These are phyloP conservation scores for Linepithema humile DNA, from an alignment of 1,140 invertebrate genomes.

Conservation along the genomic window DNA sequence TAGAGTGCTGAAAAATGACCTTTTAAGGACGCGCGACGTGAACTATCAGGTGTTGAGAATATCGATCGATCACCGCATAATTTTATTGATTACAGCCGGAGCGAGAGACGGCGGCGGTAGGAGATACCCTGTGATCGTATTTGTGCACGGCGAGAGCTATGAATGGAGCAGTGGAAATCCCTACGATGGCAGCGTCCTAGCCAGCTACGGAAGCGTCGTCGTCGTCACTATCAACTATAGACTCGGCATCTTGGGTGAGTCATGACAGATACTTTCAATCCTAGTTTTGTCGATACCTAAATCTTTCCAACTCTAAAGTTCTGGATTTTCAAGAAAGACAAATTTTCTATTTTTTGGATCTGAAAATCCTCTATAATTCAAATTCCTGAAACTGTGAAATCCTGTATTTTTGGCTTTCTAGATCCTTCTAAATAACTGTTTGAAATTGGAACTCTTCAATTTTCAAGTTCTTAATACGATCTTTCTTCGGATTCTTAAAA, in stretches of 20 bases:
- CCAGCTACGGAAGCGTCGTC: slow-evolving; percentile 96
- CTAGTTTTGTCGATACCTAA: not conserved
- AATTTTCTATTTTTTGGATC: slow-evolving; percentile 4
- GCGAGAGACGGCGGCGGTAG: slow-evolving; percentile 86
- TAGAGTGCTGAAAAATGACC: slow-evolving; percentile 67
- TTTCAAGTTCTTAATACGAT: not conserved
- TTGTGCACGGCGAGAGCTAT: slow-evolving; percentile 98
- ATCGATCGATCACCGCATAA: slow-evolving; percentile 73
- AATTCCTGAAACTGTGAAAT: no score
- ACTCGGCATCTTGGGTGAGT: slow-evolving; percentile 97
- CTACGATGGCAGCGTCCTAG: slow-evolving; percentile 96
- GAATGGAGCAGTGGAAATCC: slow-evolving; percentile 98
- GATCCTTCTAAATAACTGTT: not conserved
- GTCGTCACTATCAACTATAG: slow-evolving; percentile 99
- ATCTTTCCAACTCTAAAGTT: not conserved
- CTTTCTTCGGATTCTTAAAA: not conserved
- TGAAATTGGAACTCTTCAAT: not conserved
- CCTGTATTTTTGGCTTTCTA: no score
- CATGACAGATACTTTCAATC: slow-evolving; percentile 20
- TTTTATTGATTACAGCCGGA: slow-evolving; percentile 87
- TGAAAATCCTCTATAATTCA: not conserved
- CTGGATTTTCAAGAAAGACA: slow-evolving; percentile 7
- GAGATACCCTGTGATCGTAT: slow-evolving; percentile 95
- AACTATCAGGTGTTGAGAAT: slow-evolving; percentile 64
- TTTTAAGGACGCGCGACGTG: slow-evolving; percentile 59